A percentile compares a stretch with the other conserved stretches of the same genome.
These are phyloP conservation scores for Urocynchramus pylzowi DNA, from an alignment of 2,113 vertebrate species.

Conservation along the genomic window DNA sequence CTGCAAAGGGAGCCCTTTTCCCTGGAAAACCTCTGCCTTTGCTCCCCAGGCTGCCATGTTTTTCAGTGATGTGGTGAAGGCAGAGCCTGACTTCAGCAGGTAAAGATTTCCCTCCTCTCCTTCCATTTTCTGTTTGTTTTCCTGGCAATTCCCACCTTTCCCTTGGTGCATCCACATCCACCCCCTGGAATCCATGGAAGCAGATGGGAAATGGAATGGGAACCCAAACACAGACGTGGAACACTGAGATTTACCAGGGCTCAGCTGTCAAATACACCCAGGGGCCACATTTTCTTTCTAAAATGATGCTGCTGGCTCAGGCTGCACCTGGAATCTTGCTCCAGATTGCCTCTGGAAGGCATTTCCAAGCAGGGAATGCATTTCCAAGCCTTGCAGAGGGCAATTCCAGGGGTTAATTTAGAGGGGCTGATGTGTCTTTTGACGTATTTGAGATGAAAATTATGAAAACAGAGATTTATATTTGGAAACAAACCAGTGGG, in stretches of 20 bases:
- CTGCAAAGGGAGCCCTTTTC: neutral
- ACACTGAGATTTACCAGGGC: neutral
- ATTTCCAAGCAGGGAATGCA: neutral
- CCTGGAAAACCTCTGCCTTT: neutral
- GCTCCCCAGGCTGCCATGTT: slow-evolving; percentile 45
- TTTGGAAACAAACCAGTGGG: neutral
- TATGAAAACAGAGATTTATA: fast-evolving
- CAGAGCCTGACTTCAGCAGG: slow-evolving; percentile 48
- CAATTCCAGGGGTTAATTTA: neutral
- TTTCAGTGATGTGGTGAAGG: neutral
- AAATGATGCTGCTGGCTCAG: neutral
- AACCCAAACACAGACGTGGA: neutral
- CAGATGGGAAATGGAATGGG: neutral
- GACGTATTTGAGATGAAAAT: neutral
- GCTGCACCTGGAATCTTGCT: neutral
- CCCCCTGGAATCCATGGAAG: neutral
- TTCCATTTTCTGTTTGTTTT: neutral
- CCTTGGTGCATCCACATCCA: neutral
- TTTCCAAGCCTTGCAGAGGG: neutral
- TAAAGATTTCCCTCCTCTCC: neutral
- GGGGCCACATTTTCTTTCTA: neutral
- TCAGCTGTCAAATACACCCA: neutral
- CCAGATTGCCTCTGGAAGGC: neutral
- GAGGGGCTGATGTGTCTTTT: neutral
- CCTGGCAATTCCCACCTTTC: neutral